Evolutionary conservation across 1,140 invertebrate species (phyloP).

Genomic region (Orussus abietinus): DNA sequence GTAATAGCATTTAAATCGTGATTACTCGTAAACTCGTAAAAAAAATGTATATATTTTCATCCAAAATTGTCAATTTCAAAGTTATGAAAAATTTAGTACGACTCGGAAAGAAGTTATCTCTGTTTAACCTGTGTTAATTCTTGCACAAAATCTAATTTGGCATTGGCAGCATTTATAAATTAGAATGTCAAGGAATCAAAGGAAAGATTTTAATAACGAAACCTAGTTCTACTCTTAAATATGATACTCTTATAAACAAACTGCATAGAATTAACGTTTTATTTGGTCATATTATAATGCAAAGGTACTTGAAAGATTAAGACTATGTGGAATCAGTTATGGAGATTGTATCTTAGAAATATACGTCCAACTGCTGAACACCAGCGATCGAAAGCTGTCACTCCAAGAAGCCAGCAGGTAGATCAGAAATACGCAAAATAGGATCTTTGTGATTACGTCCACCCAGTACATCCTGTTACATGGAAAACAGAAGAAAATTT

Average conservation of each 20-base stretch:
- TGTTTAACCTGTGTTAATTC: too few species aligned
- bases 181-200: too few species aligned
- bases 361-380: constrained; percentile 24
- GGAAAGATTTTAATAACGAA: too few species aligned
- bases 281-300: constrained; percentile 30
- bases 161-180: too few species aligned
- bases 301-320: constrained; percentile 18
- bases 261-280: constrained; percentile 21
- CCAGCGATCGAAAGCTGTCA: constrained; percentile 35
- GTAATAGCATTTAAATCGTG: too few species aligned
- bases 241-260: too few species aligned
- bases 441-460: constrained; percentile 50
- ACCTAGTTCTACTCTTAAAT: too few species aligned
- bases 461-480: constrained; percentile 64
- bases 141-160: too few species aligned
- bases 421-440: constrained; percentile 48
- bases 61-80: background rate
- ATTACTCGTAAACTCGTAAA: too few species aligned
- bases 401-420: constrained; percentile 42
- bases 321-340: constrained; percentile 4
- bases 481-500: constrained; percentile 17
- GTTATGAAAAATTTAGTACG: constrained; percentile 7
- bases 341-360: constrained; percentile 15
- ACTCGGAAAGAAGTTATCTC: too few species aligned
- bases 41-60: constrained; percentile 7